phyloP scores from a whole-genome alignment of 2,888 invertebrate genomes.

The Latrodectus elegans region DNA sequence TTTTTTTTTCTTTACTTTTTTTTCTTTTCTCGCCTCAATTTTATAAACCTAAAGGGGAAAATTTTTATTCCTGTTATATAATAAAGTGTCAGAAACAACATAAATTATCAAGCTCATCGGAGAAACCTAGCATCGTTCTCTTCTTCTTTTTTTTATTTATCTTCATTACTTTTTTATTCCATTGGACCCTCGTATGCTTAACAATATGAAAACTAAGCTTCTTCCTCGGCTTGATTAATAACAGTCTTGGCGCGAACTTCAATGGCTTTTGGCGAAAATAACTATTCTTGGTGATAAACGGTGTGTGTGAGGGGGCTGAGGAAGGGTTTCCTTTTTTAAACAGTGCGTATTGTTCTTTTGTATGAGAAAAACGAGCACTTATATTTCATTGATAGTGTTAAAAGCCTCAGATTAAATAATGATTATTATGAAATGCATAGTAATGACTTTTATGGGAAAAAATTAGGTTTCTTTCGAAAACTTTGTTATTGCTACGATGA shows the following conservation, averaged over 20 bases:
- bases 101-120: conserved; percentile 51
- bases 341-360: conserved; percentile 57
- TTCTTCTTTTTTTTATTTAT: conserved; percentile 18
- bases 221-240: conserved; percentile 56
- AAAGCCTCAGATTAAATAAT: conserved; percentile 57
- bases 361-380: conserved; percentile 65
- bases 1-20: conserved; percentile 8
- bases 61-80: conserved; percentile 56
- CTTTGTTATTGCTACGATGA: neutral
- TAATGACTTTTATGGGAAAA: conserved; percentile 25
- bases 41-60: conserved; percentile 37
- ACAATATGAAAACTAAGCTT: conserved; percentile 62
- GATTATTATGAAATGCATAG: conserved; percentile 38
- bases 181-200: conserved; percentile 34
- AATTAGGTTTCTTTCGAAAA: neutral
- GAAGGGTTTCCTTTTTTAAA: conserved; percentile 25
- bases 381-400: conserved; percentile 67
- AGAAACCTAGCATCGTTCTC: conserved; percentile 5
- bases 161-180: conserved; percentile 5
- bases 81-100: conserved; percentile 56
- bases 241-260: conserved; percentile 36
- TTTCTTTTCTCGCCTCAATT: conserved; percentile 38
- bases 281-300: conserved; percentile 64
- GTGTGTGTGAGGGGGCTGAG: neutral
- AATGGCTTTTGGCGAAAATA: conserved; percentile 62